These are phyloP conservation scores for Glareola pratincola DNA, from an alignment of 2,113 vertebrate genomes.

Conservation along the genomic window DNA sequence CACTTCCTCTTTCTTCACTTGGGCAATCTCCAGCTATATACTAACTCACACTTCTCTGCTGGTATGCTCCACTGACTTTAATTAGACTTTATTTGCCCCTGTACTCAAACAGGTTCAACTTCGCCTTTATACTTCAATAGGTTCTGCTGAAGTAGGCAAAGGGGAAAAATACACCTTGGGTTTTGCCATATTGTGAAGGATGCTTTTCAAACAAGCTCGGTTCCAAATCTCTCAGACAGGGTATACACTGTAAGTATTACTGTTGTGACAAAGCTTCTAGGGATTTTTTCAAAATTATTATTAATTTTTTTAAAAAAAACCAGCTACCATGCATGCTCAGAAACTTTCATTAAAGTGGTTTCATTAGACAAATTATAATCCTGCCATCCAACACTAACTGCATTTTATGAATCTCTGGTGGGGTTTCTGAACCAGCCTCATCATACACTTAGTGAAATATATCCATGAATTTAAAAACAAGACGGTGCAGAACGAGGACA, in stretches of 20 bases:
- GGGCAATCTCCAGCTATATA: neutral
- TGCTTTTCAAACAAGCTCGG: neutral
- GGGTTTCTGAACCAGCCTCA: neutral
- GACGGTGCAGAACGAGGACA: neutral
- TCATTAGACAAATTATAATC: neutral
- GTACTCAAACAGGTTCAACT: neutral
- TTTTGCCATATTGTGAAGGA: neutral
- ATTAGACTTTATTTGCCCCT: neutral
- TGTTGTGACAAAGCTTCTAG: neutral
- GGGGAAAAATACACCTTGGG: neutral
- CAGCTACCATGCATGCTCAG: neutral
- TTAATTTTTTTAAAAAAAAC: neutral
- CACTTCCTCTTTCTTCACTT: neutral
- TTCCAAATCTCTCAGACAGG: neutral
- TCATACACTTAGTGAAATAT: neutral
- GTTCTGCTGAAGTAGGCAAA: neutral
- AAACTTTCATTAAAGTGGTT: neutral
- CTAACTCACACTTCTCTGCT: neutral
- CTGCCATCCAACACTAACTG: neutral
- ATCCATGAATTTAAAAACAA: neutral
- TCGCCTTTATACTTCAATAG: neutral
- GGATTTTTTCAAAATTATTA: neutral
- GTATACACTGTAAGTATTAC: neutral
- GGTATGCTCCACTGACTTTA: neutral
- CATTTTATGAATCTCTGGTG: neutral